Conservation (phyloP, 2,888 invertebrate species). For the Mythimna albipuncta region DNA sequence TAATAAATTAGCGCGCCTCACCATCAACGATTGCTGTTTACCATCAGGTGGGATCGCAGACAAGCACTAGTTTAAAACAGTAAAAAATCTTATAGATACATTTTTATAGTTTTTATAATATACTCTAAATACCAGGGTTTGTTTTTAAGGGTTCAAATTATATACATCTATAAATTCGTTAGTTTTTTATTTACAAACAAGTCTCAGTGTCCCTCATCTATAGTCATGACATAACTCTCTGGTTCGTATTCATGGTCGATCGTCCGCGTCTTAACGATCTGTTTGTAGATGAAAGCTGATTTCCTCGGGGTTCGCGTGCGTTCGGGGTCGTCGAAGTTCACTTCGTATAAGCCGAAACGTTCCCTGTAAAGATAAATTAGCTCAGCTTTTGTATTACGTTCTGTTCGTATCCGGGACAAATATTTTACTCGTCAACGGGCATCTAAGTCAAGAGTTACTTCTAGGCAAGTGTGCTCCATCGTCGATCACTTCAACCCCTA, state of each 20-base stretch:
- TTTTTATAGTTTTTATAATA: conserved; percentile 1
- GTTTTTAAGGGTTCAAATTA: conserved; percentile 67
- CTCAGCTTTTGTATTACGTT: not conserved
- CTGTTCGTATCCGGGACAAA: not conserved
- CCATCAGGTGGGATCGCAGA: too few species aligned
- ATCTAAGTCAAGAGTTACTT: too few species aligned
- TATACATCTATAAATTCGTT: conserved; percentile 54
- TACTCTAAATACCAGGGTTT: conserved; percentile 42
- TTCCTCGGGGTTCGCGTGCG: conserved; percentile 65
- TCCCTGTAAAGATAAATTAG: conserved; percentile 56
- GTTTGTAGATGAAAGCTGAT: conserved; percentile 67
- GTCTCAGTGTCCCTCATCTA: conserved; percentile 53
- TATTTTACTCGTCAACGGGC: too few species aligned
- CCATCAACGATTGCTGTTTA: too few species aligned
- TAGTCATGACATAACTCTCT: conserved; percentile 60
- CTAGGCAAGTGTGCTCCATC: too few species aligned
- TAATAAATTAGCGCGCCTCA: too few species aligned
- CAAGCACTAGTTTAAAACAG: too few species aligned
- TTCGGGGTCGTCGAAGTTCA: conserved; percentile 61
- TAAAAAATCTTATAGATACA: conserved; percentile 7
- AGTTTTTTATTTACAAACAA: conserved; percentile 18
- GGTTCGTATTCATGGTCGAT: conserved; percentile 65
- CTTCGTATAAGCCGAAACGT: conserved; percentile 67
- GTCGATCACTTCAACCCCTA: too few species aligned
- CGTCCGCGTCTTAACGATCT: conserved; percentile 61